Evolutionary conservation across 1,140 invertebrate genomes (phyloP), one percentile per base, ranked within the genome.

Genomic region (Cotesia vestalis): DNA sequence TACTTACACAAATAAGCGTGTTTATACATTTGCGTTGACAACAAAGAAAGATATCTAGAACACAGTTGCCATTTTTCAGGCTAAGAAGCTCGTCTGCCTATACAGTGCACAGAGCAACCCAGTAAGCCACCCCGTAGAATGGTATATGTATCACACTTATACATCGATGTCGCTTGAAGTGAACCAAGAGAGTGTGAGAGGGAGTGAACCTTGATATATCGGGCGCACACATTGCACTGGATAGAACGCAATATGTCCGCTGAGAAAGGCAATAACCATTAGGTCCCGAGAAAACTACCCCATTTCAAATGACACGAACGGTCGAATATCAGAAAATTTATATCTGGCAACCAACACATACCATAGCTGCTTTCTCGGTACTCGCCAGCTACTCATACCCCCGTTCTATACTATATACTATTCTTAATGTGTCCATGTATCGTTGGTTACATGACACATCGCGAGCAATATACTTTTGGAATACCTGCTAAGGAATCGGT

Each of bases 261-360:
- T 83, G 86, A 86, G 87, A 88, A 88, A 89, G 87, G 88, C 88
- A 89, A 89, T 89, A 89, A 89, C 88, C 88, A 89, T 89, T 89
- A 89, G 86, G 87, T 88, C 84, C 83, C 84, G 84, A 87, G 87
- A 88, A 89, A 89, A 88, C 88, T 88, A 87, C 88, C 87, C 88
- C 88, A 89, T 89, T 89, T 85, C 84, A 86, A 85, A 88, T 88
- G 88, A 89, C 88, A 88, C 86, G 85, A 86, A 84, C 88, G 86
- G 84, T 85, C 87, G 87, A 88, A 88, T 89, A 88, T 88, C 86
- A 83, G 87, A 81, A 88, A 89, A 88, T 88, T 89, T 89, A 89
- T 88, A 85, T 85, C 81, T 78, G 74, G 75, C 79, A 77, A 20
- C 55, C 66, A 69, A 46, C 57, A 75, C 57, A 66, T 64, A 60